Evolutionary conservation across 1,140 invertebrate species (phyloP).

Genomic region (Armadillidium nasatum): DNA sequence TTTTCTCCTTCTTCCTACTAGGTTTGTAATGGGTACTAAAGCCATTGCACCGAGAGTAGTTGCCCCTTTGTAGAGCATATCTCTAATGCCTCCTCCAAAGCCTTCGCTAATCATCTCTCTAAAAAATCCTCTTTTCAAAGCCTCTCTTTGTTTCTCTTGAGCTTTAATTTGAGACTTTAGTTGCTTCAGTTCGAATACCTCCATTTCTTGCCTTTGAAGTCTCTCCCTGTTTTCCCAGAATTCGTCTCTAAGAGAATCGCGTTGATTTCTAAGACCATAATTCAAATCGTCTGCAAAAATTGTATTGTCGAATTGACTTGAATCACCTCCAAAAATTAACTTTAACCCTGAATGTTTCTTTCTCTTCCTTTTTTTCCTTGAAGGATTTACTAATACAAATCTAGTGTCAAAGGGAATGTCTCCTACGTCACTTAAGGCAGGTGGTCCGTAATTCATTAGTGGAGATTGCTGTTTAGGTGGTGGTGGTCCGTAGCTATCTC

Average conservation of each 20-base stretch:
- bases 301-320: neutral
- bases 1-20: neutral
- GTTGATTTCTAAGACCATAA: neutral
- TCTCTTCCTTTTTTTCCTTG: neutral
- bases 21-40: neutral
- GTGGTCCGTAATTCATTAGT: neutral
- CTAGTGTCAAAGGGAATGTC: neutral
- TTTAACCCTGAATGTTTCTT: neutral
- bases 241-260: neutral
- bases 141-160: neutral
- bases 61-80: neutral
- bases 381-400: neutral
- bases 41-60: neutral
- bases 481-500: neutral
- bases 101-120: neutral
- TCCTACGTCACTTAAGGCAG: neutral
- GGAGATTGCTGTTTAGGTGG: neutral
- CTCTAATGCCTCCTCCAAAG: neutral
- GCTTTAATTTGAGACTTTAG: neutral
- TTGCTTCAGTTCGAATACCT: neutral
- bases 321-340: neutral
- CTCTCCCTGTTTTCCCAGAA: neutral
- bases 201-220: neutral
- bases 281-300: neutral
- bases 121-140: neutral